Evolutionary conservation across 64 coral and sea anemone genomes (phyloP), one percentile per base, ranked within the genome.

Genomic region (Dendronephthya gigantea): DNA sequence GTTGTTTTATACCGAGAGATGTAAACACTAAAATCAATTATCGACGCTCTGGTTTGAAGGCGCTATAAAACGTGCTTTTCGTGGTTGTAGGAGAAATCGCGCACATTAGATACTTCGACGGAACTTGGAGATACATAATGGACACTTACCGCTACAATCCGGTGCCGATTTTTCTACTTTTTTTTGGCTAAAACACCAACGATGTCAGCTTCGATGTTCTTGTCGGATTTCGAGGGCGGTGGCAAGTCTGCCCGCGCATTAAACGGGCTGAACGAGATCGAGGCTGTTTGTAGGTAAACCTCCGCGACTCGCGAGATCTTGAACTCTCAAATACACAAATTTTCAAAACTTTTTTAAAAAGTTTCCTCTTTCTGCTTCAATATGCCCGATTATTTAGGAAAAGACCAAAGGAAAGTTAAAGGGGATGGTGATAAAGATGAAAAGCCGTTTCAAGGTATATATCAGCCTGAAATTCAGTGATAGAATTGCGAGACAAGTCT

Each of bases 311-410:
- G n/a, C n/a, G n/a, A n/a, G 9, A 19, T 39, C 25, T 6, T 0
- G 28, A 75, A n/a, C n/a, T n/a, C 69, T 36, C 6, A 62, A 62
- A 45, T 45, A 45, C 25, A 62, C 0, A 79, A 12, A 9, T 2
- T 76, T 19, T 4, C 19, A 79, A 79, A 35, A 79, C 9, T 79
- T 34, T 34, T 12, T 9, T 1, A 52, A 66, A 83, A 82, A 65
- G n/a, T 55, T 9, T 50, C 25, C 15, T 28, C 81, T 50, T 75
- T 10, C 1, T 48, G 8, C 1, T 81, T 8, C 52, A 98, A 93
- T 76, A 98, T 98, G 95, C 95, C 95, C 35, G 95, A 98, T 91
- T 92, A 98, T 85, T 83, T 98, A 35, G 95, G 95, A 90, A 98
- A 98, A 91, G 95, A 98, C 82, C 95, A 98, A 91, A 90, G 95